A percentile compares a stretch with the other conserved stretches of the same genome.
phyloP scores from a whole-genome alignment of 2,797 vertebrate species.

The Schizopygopsis malacanthus region DNA sequence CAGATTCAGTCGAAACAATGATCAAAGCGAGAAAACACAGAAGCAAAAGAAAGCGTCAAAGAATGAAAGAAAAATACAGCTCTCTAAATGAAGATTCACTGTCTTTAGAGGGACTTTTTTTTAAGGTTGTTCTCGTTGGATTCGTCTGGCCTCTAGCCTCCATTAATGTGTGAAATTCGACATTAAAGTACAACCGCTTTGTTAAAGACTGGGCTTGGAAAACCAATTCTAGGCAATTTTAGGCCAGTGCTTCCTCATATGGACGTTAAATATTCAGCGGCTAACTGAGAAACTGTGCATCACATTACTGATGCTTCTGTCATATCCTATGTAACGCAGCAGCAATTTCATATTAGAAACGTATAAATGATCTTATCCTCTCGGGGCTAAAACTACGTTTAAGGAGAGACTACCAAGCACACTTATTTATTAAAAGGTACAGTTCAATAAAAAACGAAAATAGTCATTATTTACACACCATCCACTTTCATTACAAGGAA shows the following conservation, averaged over 20 bases:
- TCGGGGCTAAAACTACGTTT: slow-evolving; percentile 15
- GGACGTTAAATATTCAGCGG: slow-evolving; percentile 28
- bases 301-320: slow-evolving; percentile 15
- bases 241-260: slow-evolving; percentile 12
- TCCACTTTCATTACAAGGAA: not conserved
- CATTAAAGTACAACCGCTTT: slow-evolving; percentile 31
- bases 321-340: not conserved
- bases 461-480: not conserved
- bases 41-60: slow-evolving; percentile 38
- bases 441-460: not conserved
- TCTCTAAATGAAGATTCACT: slow-evolving; percentile 1
- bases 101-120: not conserved
- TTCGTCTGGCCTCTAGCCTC: slow-evolving; percentile 1
- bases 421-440: not conserved
- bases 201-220: slow-evolving; percentile 18
- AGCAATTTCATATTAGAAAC: not conserved
- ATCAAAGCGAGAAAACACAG: slow-evolving; percentile 39
- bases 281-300: slow-evolving; percentile 3
- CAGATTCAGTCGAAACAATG: slow-evolving; percentile 13
- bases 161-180: slow-evolving; percentile 13
- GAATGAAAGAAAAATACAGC: slow-evolving; percentile 24
- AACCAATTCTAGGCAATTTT: slow-evolving; percentile 37
- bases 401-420: not conserved
- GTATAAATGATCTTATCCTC: slow-evolving; percentile 8
- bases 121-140: slow-evolving; percentile 15